These are phyloP conservation scores for Sphecodes monilicornis DNA, from an alignment of 2,888 invertebrate species.

Conservation along the genomic window DNA sequence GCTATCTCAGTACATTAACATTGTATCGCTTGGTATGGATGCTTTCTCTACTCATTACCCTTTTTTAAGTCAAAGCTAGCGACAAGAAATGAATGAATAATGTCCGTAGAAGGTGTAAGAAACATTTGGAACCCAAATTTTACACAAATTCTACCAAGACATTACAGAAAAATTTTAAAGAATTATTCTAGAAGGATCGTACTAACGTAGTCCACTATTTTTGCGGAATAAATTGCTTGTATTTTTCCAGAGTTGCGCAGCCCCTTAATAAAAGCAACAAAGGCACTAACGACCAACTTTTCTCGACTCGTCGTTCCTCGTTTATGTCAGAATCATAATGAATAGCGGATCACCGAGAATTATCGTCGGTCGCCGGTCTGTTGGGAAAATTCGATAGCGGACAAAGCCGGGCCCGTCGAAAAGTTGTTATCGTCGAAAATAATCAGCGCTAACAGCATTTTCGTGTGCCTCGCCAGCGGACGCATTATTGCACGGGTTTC, in stretches of 20 bases:
- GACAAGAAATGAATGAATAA: no score
- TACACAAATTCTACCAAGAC: no score
- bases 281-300: constrained; percentile 9
- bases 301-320: background rate
- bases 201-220: no score
- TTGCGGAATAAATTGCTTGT: background rate
- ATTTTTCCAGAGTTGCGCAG: background rate
- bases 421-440: constrained; percentile 41
- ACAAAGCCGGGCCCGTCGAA: background rate
- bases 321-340: background rate
- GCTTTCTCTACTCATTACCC: no score
- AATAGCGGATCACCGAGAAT: constrained; percentile 11
- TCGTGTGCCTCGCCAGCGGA: background rate
- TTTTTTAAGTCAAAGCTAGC: no score
- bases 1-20: no score
- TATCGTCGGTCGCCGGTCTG: constrained; percentile 12
- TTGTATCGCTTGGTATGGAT: no score
- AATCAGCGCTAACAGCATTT: constrained; percentile 42
- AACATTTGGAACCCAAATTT: no score
- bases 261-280: constrained; percentile 23
- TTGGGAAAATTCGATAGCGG: constrained; percentile 26
- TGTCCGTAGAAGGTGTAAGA: no score
- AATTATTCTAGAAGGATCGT: no score
- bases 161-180: no score
- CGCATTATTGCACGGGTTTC: constrained; percentile 18